A percentile compares a stretch with the other conserved stretches of the same genome.
These are phyloP conservation scores for Neodiprion lecontei DNA, from an alignment of 1,140 invertebrate genomes.

Conservation along the genomic window DNA sequence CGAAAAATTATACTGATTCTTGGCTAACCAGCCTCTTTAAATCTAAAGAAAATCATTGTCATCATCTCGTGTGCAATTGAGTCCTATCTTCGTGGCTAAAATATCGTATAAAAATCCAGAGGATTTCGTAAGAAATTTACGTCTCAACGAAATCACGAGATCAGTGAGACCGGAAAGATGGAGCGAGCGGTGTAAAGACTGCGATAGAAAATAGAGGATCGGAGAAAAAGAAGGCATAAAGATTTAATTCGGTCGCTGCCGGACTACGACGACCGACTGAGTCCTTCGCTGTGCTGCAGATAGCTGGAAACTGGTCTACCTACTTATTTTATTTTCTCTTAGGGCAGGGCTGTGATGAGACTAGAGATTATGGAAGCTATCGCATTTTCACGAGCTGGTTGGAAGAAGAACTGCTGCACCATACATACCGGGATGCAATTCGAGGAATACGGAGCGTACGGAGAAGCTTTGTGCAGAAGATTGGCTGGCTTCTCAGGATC, in stretches of 20 bases:
- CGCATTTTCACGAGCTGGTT: slow-evolving; percentile 1
- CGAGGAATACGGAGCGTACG: background rate
- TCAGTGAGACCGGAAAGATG: too few species aligned
- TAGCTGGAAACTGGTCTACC: background rate
- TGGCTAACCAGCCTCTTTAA: too few species aligned
- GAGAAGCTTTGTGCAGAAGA: slow-evolving; percentile 1
- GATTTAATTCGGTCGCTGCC: background rate
- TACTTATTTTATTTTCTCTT: background rate
- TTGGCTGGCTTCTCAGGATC: slow-evolving; percentile 6
- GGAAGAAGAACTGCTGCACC: background rate
- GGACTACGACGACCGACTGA: background rate
- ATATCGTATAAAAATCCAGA: too few species aligned
- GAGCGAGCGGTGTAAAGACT: too few species aligned
- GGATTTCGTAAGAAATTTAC: too few species aligned
- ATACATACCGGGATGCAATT: background rate
- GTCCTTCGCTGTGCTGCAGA: background rate
- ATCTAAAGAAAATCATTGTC: too few species aligned
- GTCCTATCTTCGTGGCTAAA: too few species aligned
- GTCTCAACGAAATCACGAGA: too few species aligned
- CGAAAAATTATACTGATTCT: too few species aligned
- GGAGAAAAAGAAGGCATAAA: too few species aligned
- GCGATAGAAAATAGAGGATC: too few species aligned
- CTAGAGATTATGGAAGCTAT: slow-evolving; percentile 5
- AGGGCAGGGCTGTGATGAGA: background rate
- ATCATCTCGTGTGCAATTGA: too few species aligned